Evolutionary conservation across 2,797 vertebrate genomes (phyloP), one percentile per base, ranked within the genome.

Genomic region (Eospalax fontanierii): DNA sequence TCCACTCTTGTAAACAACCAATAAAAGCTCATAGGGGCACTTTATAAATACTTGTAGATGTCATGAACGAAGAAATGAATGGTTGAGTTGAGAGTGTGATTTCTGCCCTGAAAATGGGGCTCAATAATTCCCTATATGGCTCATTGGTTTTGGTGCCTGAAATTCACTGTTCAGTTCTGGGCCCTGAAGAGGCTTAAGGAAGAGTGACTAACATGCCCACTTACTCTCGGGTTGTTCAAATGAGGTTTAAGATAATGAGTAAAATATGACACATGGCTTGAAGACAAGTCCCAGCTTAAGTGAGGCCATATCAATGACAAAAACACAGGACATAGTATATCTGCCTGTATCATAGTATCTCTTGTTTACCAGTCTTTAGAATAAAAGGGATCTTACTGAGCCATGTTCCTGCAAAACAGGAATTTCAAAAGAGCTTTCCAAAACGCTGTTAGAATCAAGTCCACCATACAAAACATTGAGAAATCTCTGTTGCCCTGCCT

Each of bases 321-420:
- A 82, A 10, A 43, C 66, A 65, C 54, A 38, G 54, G 16, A 70
- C 40, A 89, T 86, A 24, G 8, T 61, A 89, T 59, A 82, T 76
- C 22, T 71, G 21, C 74, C 40, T 40, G 74, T 71, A 81, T 92
- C 8, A 61, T 2, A 30, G 59, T 46, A 33, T 63, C 21, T 83
- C 76, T 22, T 24, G 91, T 73, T 87, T 18, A 2, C 5, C 35
- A 75, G 59, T 80, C 30, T 91, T 30, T 75, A 22, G 2, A 94
- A 84, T 85, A 84, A 89, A 84, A 74, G 6, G 28, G 24, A 87
- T 76, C 14, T 46, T n/a, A 73, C 70, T 38, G 9, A 95, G 87
- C 75, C 46, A 61, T 0, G 18, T 21, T 50, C 14, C 63, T 94
- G 91, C 63, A 80, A 81, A 89, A 12, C 4, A 87, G 21, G 33